A percentile compares a stretch with the other conserved stretches of the same genome.
These are phyloP conservation scores for Potamilus streckersoni DNA, from an alignment of 1,140 invertebrate genomes.

Conservation along the genomic window DNA sequence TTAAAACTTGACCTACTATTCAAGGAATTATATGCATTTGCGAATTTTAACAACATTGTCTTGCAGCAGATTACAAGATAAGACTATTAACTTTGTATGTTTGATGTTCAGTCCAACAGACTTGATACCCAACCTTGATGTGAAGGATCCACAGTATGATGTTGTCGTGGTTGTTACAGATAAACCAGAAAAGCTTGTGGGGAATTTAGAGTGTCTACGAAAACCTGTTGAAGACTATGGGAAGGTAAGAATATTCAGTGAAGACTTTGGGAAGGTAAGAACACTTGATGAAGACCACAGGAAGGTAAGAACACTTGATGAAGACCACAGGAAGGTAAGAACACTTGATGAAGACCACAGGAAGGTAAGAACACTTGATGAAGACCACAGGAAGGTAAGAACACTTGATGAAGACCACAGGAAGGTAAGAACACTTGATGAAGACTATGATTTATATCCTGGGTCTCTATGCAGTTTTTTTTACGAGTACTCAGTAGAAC, in stretches of 20 bases:
- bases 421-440: slow-evolving; percentile 51
- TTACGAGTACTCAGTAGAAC: too few relatives aligned
- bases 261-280: slow-evolving; percentile 21
- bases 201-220: slow-evolving; percentile 49
- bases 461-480: too few relatives aligned
- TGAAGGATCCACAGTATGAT: slow-evolving; percentile 61
- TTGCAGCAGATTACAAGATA: too few relatives aligned
- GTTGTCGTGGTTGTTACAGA: slow-evolving; percentile 64
- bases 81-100: background rate
- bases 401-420: slow-evolving; percentile 50
- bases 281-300: slow-evolving; percentile 50
- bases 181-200: slow-evolving; percentile 51
- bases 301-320: slow-evolving; percentile 51
- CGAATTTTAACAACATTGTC: too few relatives aligned
- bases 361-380: slow-evolving; percentile 33
- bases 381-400: slow-evolving; percentile 24
- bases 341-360: slow-evolving; percentile 50
- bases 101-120: slow-evolving; percentile 41
- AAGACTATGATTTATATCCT: slow-evolving; percentile 32
- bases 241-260: slow-evolving; percentile 36
- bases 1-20: too few relatives aligned
- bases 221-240: slow-evolving; percentile 51
- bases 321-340: slow-evolving; percentile 55
- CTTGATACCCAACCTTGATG: slow-evolving; percentile 46
- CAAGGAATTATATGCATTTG: too few relatives aligned